Percentiles rank a stretch among this genome's conserved stretches.
Conservation (phyloP, 1,140 invertebrate species). For the Ceratoteleas bidentatus region DNA sequence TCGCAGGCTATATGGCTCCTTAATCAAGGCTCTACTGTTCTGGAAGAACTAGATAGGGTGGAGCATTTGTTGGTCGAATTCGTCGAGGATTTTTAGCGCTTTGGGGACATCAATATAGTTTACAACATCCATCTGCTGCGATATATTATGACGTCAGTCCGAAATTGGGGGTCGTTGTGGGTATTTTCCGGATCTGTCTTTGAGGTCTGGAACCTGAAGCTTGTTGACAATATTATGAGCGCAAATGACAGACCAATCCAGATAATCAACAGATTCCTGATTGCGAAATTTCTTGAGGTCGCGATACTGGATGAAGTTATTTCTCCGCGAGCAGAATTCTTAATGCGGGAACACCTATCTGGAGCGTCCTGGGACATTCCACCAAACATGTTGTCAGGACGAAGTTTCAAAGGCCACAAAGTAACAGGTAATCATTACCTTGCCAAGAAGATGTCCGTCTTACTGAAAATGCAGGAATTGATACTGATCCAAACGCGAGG, state of each 20-base stretch:
- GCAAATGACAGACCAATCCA: not conserved
- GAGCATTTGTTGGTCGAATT: constrained; percentile 19
- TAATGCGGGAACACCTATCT: not conserved
- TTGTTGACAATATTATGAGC: not conserved
- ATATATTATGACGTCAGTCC: constrained; percentile 24
- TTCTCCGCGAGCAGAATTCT: not conserved
- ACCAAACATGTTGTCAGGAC: not conserved
- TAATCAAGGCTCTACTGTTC: constrained; percentile 8
- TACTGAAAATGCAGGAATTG: not conserved
- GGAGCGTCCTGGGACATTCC: not conserved
- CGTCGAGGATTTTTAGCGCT: constrained; percentile 7
- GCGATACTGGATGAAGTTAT: not conserved
- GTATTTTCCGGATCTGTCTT: not conserved
- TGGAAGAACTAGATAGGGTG: constrained; percentile 8
- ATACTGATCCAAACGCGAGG: not conserved
- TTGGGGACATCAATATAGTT: constrained; percentile 30
- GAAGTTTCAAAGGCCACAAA: not conserved
- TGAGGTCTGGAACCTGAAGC: not conserved
- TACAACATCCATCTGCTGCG: constrained; percentile 47
- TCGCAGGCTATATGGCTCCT: constrained; percentile 11
- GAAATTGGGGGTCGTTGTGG: constrained; percentile 51
- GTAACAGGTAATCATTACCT: not conserved
- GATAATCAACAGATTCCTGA: not conserved
- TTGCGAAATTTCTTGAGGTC: not conserved
- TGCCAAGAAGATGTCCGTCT: not conserved